Percentiles rank a stretch among this genome's conserved stretches.
Conservation (phyloP, 2,113 vertebrate genomes). For the Pontoporia blainvillei region DNA sequence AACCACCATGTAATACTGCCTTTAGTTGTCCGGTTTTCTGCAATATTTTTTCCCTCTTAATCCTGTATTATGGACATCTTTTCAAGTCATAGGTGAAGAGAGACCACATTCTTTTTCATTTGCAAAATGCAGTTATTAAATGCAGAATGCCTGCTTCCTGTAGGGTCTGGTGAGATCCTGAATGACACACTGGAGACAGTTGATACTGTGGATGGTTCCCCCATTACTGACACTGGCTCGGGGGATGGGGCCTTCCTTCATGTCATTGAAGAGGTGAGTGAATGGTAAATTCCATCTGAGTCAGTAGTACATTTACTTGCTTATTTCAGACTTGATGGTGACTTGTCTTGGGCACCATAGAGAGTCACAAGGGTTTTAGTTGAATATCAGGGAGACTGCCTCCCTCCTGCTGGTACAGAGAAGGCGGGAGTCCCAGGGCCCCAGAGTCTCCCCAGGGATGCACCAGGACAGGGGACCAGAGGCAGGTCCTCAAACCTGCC, state of each 20-base stretch:
- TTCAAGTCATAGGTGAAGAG: background rate
- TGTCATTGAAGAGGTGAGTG: constrained; percentile 71
- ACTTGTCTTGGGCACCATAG: background rate
- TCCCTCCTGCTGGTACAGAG: background rate
- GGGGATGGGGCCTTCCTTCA: constrained; percentile 37
- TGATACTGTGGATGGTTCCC: background rate
- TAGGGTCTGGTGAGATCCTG: constrained; percentile 64
- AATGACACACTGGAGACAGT: constrained; percentile 40
- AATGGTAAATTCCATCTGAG: background rate
- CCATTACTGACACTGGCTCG: constrained; percentile 60
- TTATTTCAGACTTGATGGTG: background rate
- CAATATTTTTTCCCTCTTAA: background rate
- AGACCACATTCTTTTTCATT: background rate
- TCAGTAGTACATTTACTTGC: background rate
- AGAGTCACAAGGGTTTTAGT: background rate
- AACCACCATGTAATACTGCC: background rate
- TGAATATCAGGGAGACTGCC: background rate
- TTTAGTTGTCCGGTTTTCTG: background rate
- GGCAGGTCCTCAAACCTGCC: background rate
- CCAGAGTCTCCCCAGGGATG: background rate
- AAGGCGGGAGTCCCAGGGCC: background rate
- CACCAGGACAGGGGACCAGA: background rate
- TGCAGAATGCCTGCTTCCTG: background rate
- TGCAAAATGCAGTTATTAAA: background rate
- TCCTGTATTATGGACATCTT: background rate